Percentiles rank a stretch among this genome's conserved stretches.
These are phyloP conservation scores for Lepus timidus DNA, from an alignment of 2,113 vertebrate species.

Conservation along the genomic window DNA sequence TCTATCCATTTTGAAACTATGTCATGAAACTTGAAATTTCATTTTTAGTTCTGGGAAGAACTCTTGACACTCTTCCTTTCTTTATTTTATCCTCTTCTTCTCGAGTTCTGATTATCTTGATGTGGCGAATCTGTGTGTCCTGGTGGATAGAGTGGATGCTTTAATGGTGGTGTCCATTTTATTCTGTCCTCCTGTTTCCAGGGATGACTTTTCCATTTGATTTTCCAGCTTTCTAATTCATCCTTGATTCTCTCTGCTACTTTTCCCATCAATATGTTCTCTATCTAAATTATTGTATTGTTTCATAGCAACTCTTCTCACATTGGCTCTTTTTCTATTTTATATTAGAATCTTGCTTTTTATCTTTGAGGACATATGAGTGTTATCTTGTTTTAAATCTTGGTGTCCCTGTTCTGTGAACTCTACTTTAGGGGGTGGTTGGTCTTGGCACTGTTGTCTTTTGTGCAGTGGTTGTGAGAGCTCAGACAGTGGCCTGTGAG, in stretches of 20 bases:
- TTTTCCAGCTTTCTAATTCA: fast-evolving
- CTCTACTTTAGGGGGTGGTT: not conserved
- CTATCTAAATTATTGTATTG: not conserved
- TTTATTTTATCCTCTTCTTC: not conserved
- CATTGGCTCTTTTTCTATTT: not conserved
- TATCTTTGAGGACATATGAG: not conserved
- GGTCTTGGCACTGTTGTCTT: not conserved
- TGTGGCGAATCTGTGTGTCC: not conserved
- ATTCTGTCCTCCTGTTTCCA: fast-evolving
- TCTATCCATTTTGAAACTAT: not conserved
- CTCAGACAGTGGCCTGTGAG: not conserved
- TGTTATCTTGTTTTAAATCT: not conserved
- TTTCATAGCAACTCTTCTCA: not conserved
- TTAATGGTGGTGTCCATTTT: fast-evolving
- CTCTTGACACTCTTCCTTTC: not conserved
- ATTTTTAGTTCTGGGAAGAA: not conserved
- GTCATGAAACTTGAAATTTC: conserved; percentile 10
- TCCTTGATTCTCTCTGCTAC: no score
- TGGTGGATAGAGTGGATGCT: not conserved
- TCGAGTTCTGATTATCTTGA: not conserved
- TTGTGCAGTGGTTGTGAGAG: not conserved
- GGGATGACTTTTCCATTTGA: not conserved
- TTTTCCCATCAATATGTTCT: not conserved
- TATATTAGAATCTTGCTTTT: not conserved
- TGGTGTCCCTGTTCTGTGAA: not conserved